Percentiles rank a stretch among this genome's conserved stretches.
These are phyloP conservation scores for Carcina quercana DNA, from an alignment of 2,888 invertebrate genomes.

Conservation along the genomic window DNA sequence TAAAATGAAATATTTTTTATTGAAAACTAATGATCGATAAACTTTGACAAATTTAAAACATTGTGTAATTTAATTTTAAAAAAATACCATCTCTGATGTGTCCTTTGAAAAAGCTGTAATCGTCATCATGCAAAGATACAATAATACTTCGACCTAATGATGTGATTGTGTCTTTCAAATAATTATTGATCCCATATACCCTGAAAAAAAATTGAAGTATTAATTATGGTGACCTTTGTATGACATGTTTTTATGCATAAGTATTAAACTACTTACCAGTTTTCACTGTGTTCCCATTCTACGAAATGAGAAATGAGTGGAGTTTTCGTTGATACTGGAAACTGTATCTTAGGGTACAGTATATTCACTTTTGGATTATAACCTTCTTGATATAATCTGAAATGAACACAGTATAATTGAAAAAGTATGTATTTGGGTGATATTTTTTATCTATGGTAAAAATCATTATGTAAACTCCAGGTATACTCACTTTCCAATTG, in stretches of 20 bases:
- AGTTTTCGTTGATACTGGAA: slow-evolving; percentile 88
- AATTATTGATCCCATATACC: no score
- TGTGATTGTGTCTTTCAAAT: not conserved
- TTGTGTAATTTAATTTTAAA: not conserved
- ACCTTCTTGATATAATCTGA: slow-evolving; percentile 82
- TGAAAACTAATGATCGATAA: not conserved
- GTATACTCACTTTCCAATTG: slow-evolving; percentile 79
- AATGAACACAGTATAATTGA: no score
- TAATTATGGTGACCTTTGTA: no score
- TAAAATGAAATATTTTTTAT: not conserved
- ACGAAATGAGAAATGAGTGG: slow-evolving; percentile 84
- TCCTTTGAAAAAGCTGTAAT: not conserved
- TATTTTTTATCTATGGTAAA: no score
- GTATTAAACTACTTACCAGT: slow-evolving; percentile 75
- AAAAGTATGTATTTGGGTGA: no score
- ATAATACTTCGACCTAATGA: not conserved
- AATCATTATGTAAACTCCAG: no score
- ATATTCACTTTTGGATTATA: slow-evolving; percentile 78
- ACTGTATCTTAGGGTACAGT: slow-evolving; percentile 82
- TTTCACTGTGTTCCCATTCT: slow-evolving; percentile 84
- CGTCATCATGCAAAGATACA: not conserved
- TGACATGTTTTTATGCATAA: no score
- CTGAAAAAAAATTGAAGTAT: no score
- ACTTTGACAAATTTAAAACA: not conserved
- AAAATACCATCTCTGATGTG: not conserved